Percentiles rank a stretch among this genome's conserved stretches.
These are phyloP conservation scores for Mus spicilegus DNA, from an alignment of 2,113 vertebrate genomes.

Conservation along the genomic window DNA sequence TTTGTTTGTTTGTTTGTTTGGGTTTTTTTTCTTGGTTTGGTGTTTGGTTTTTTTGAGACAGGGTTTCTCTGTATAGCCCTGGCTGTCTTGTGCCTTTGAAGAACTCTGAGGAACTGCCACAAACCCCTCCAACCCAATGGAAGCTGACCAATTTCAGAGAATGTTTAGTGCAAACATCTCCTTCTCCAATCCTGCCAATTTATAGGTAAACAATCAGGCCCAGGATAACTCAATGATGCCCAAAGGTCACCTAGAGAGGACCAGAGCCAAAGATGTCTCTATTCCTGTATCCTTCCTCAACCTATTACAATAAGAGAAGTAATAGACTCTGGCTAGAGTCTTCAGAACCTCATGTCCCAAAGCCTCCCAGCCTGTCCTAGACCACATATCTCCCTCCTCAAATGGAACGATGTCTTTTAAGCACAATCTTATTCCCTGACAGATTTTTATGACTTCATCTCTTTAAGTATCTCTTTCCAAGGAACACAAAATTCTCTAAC, in stretches of 20 bases:
- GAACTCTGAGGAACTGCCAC: background rate
- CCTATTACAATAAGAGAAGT: background rate
- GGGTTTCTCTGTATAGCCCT: too few relatives aligned
- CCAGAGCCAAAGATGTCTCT: background rate
- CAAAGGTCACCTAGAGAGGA: background rate
- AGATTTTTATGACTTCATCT: slow-evolving; percentile 37
- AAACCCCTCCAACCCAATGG: accelerated
- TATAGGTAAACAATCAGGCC: background rate
- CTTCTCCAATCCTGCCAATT: background rate
- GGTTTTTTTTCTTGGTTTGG: too few relatives aligned
- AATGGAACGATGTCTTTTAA: background rate
- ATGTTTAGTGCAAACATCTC: background rate
- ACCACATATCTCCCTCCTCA: background rate
- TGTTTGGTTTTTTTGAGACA: too few relatives aligned
- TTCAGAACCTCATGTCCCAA: background rate
- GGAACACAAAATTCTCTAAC: slow-evolving; percentile 28
- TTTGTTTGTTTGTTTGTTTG: too few relatives aligned
- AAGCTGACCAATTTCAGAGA: background rate
- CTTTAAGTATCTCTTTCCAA: slow-evolving; percentile 43
- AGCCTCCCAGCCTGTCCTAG: background rate
- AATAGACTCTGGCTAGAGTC: background rate
- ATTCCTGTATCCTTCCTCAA: background rate
- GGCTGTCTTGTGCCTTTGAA: background rate
- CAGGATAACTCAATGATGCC: background rate
- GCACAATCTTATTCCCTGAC: background rate